A percentile compares a stretch with the other conserved stretches of the same genome.
Conservation (phyloP, 2,113 vertebrate genomes). For the Larimichthys crocea region DNA sequence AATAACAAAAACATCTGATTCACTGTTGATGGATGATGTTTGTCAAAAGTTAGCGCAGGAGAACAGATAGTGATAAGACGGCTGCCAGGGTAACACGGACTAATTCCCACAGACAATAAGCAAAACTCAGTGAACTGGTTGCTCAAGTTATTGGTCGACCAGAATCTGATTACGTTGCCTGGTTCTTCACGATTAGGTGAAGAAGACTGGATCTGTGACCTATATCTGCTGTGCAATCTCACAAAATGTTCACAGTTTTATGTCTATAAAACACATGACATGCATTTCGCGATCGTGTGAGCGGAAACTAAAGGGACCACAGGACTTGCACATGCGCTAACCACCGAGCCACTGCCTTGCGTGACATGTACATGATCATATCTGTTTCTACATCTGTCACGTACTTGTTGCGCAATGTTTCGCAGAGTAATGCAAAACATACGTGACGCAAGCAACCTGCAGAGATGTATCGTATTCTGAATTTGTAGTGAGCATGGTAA, state of each 20-base stretch:
- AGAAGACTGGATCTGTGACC: not conserved
- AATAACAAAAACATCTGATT: not conserved
- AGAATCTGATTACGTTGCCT: not conserved
- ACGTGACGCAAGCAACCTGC: not conserved
- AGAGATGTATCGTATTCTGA: not conserved
- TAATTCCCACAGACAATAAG: not conserved
- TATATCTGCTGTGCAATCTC: not conserved
- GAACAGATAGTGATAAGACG: constrained; percentile 10
- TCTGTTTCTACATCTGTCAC: not conserved
- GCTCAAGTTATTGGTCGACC: not conserved
- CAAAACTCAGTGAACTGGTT: constrained; percentile 22
- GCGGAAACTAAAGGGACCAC: not conserved
- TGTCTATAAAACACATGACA: not conserved
- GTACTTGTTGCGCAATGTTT: not conserved
- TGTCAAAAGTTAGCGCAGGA: not conserved
- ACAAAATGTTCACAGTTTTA: no score
- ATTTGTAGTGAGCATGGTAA: not conserved
- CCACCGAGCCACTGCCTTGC: not conserved
- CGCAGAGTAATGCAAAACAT: not conserved
- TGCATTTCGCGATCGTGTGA: not conserved
- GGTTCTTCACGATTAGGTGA: not conserved
- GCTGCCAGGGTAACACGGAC: constrained; percentile 6
- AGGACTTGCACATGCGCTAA: not conserved
- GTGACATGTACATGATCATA: not conserved
- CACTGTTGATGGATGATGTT: not conserved